Evolutionary conservation across 2,797 vertebrate species (phyloP).

Genomic region (Eutrigla gurnardus): DNA sequence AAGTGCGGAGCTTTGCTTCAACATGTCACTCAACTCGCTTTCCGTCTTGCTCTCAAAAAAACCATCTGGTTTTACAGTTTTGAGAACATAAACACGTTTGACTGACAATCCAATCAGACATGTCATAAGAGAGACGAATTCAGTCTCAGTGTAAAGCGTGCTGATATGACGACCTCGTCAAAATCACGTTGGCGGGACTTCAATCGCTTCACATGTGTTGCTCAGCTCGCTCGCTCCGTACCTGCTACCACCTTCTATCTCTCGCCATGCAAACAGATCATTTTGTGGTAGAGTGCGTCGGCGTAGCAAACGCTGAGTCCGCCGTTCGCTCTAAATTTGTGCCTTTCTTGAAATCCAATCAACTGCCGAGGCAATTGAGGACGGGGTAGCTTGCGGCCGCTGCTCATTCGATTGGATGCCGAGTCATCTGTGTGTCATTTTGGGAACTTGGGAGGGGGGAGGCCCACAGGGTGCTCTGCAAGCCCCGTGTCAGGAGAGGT

Average conservation of each 20-base stretch:
- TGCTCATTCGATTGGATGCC: constrained; percentile 67
- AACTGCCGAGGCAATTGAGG: constrained; percentile 73
- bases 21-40: constrained; percentile 63
- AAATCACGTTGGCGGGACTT: constrained; percentile 22
- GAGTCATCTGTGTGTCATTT: constrained; percentile 75
- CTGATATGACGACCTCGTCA: constrained; percentile 23
- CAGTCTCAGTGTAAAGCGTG: constrained; percentile 29
- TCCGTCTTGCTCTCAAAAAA: constrained; percentile 50
- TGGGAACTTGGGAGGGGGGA: constrained; percentile 60
- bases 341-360: constrained; percentile 79
- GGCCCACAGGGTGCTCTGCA: constrained; percentile 35
- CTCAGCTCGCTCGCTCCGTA: constrained; percentile 10
- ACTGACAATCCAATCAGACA: constrained; percentile 56
- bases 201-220: neutral
- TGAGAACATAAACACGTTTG: constrained; percentile 58
- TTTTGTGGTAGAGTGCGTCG: constrained; percentile 62
- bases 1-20: constrained; percentile 59
- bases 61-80: constrained; percentile 68
- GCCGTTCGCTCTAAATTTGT: constrained; percentile 62
- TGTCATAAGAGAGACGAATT: constrained; percentile 27
- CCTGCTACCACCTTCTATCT: constrained; percentile 24
- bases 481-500: constrained; percentile 44
- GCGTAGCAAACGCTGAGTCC: constrained; percentile 60
- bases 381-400: constrained; percentile 53
- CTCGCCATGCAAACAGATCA: constrained; percentile 64